These are phyloP conservation scores for Sarcoramphus papa DNA, from an alignment of 2,797 vertebrate genomes.

Conservation along the genomic window DNA sequence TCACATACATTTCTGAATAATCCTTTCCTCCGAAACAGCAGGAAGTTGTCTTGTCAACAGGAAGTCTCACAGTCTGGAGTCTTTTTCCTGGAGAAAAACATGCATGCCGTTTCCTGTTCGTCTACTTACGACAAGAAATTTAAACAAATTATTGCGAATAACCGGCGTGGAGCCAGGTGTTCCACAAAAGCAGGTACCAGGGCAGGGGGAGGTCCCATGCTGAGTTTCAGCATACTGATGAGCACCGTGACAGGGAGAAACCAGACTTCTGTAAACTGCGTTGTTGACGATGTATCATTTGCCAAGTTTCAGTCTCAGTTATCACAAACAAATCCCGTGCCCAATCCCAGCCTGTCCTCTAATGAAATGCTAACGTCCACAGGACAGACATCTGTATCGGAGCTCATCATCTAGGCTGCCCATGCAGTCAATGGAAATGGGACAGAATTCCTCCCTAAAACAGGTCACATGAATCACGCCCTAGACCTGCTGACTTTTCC, in stretches of 20 bases:
- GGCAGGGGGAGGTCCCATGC: neutral
- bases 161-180: neutral
- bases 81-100: constrained; percentile 78
- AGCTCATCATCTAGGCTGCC: neutral
- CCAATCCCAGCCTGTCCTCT: neutral
- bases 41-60: constrained; percentile 85
- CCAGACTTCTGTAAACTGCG: neutral
- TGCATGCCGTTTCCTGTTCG: neutral
- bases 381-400: neutral
- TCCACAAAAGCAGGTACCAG: neutral
- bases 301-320: neutral
- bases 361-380: constrained; percentile 13
- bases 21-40: constrained; percentile 91
- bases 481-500: constrained; percentile 41
- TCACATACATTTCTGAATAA: constrained; percentile 91
- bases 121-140: neutral
- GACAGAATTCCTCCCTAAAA: constrained; percentile 1
- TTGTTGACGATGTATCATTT: neutral
- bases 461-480: neutral
- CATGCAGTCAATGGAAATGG: constrained; percentile 15
- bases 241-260: neutral
- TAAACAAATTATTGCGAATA: neutral
- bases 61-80: constrained; percentile 85
- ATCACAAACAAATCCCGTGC: neutral
- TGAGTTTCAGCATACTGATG: neutral